phyloP scores from a whole-genome alignment of 2,888 invertebrate genomes.

The Polyommatus iphigenia region DNA sequence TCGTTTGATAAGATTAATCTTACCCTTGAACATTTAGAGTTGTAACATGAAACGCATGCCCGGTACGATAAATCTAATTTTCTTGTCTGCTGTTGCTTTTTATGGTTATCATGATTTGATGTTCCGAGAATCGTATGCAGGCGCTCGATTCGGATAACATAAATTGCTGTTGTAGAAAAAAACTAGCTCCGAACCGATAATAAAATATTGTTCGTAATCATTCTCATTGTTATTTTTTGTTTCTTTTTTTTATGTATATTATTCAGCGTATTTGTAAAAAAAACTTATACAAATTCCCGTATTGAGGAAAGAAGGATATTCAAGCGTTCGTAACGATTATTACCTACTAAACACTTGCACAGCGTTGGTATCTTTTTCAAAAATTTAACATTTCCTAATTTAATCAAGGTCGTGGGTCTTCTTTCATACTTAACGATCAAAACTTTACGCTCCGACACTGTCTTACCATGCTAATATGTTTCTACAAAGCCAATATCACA shows the following conservation, averaged over 20 bases:
- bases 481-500: conserved; percentile 64
- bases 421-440: conserved; percentile 39
- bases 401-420: conserved; percentile 62
- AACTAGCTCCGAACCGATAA: conserved; percentile 68
- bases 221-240: conserved; percentile 50
- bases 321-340: not conserved
- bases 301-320: conserved; percentile 25
- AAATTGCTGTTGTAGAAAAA: conserved; percentile 73
- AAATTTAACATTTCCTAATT: conserved; percentile 52
- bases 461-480: conserved; percentile 30
- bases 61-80: conserved; percentile 32
- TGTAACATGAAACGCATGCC: conserved; percentile 40
- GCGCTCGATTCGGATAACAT: conserved; percentile 39
- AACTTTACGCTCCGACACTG: conserved; percentile 19
- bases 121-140: conserved; percentile 20
- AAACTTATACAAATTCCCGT: conserved; percentile 35
- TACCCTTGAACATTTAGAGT: conserved; percentile 48
- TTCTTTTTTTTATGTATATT: conserved; percentile 54
- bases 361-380: conserved; percentile 45
- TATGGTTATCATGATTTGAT: conserved; percentile 11
- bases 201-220: conserved; percentile 34
- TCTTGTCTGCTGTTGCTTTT: conserved; percentile 20
- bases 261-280: conserved; percentile 51
- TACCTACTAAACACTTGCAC: conserved; percentile 44
- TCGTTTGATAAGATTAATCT: conserved; percentile 57